Evolutionary conservation across 2,113 vertebrate genomes (phyloP).

Genomic region (Poeciliopsis turrubarensis): DNA sequence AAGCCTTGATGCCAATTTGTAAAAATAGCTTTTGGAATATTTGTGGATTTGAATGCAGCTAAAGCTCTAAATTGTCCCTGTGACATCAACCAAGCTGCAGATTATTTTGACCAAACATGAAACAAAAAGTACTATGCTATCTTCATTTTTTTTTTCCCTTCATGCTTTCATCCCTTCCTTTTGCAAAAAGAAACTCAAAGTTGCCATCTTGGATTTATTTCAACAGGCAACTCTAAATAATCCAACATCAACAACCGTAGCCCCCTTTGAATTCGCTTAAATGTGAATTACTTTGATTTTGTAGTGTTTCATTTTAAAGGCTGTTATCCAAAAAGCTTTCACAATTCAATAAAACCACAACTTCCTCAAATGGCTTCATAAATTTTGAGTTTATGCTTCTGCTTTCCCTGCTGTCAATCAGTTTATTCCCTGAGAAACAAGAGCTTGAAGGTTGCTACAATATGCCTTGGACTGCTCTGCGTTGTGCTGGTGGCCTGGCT

Average conservation of each 20-base stretch:
- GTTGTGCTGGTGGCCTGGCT: conserved; percentile 47
- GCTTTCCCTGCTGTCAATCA: conserved; percentile 17
- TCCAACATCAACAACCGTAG: no score
- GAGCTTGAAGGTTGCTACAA: conserved; percentile 46
- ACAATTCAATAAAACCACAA: conserved; percentile 10
- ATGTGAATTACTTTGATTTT: no score
- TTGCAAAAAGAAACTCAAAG: no score
- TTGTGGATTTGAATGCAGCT: not conserved
- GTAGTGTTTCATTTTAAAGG: no score
- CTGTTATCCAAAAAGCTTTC: no score
- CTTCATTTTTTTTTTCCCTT: no score
- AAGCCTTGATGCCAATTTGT: not conserved
- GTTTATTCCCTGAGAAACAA: conserved; percentile 50
- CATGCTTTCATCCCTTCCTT: no score
- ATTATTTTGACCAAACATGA: no score
- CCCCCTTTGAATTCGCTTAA: no score
- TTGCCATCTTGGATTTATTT: no score
- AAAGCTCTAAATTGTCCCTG: not conserved
- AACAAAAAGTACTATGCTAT: no score
- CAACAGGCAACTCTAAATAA: no score
- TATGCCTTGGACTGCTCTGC: conserved; percentile 58
- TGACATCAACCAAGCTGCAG: not conserved
- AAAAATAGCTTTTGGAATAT: not conserved
- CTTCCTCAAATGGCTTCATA: conserved; percentile 22
- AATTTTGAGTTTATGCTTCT: conserved; percentile 6